Percentiles rank a stretch among this genome's conserved stretches.
Evolutionary conservation across 1,140 invertebrate genomes (phyloP).

Genomic region (Delia radicum): DNA sequence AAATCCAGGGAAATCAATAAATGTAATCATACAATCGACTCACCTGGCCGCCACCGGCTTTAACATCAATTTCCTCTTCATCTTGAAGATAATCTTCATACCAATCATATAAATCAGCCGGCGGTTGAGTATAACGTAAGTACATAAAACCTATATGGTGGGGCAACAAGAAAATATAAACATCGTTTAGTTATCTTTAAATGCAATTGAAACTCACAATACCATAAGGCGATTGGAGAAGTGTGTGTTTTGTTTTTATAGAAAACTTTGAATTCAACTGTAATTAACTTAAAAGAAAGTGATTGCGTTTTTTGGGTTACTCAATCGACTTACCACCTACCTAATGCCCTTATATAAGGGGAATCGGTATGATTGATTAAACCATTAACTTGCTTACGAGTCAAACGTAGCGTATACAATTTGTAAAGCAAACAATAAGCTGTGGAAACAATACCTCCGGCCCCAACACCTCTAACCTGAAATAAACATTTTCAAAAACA

Average conservation of each 20-base stretch:
- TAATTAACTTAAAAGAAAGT: neutral
- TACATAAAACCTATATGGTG: conserved; percentile 64
- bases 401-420: conserved; percentile 93
- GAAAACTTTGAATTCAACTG: no score
- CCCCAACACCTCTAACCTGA: conserved; percentile 94
- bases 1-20: neutral
- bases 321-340: conserved; percentile 92
- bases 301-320: conserved; percentile 33
- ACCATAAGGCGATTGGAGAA: neutral
- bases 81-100: conserved; percentile 95
- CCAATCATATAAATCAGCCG: conserved; percentile 94
- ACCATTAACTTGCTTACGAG: conserved; percentile 95
- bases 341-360: conserved; percentile 94
- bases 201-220: neutral
- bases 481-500: conserved; percentile 39
- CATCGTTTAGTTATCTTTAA: neutral
- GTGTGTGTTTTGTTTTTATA: no score
- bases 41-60: conserved; percentile 91
- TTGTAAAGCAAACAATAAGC: conserved; percentile 90
- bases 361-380: conserved; percentile 95
- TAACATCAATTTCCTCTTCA: conserved; percentile 94
- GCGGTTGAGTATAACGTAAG: conserved; percentile 92
- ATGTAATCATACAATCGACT: conserved; percentile 51
- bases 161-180: neutral
- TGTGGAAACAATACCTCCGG: conserved; percentile 97